Evolutionary conservation across 2,888 invertebrate species (phyloP).

Genomic region (Fragum sueziense): DNA sequence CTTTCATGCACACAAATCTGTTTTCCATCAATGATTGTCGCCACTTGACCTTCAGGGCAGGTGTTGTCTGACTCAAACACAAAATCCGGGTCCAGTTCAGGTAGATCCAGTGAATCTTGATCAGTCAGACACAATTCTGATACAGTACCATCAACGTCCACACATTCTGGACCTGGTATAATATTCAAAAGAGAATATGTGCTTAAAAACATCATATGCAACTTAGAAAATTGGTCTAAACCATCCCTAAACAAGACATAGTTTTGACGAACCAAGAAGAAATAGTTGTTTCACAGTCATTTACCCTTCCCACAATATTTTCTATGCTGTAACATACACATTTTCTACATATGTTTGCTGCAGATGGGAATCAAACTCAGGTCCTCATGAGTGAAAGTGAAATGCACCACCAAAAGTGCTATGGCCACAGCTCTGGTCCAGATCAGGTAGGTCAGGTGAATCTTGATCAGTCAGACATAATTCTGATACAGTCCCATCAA

Average conservation of each 20-base stretch:
- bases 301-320: no score
- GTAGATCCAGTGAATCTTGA: not conserved
- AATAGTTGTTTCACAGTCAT: no score
- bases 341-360: no score
- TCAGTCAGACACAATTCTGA: constrained; percentile 1
- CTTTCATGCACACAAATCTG: not conserved
- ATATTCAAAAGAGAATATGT: not conserved
- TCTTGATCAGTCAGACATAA: constrained; percentile 3
- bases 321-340: no score
- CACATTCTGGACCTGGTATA: constrained; percentile 12
- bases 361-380: no score
- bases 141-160: not conserved
- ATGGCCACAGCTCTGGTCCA: no score
- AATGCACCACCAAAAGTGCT: no score
- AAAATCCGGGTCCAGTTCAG: constrained; percentile 1
- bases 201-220: no score
- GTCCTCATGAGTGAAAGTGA: no score
- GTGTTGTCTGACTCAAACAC: not conserved
- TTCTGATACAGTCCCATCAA: not conserved
- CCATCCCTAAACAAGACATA: no score
- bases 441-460: not conserved
- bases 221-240: no score
- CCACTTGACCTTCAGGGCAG: constrained; percentile 5
- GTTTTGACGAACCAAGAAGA: no score
- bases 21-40: not conserved